Conservation (phyloP, 1,140 invertebrate species). For the Philotrypesis tridentata region DNA sequence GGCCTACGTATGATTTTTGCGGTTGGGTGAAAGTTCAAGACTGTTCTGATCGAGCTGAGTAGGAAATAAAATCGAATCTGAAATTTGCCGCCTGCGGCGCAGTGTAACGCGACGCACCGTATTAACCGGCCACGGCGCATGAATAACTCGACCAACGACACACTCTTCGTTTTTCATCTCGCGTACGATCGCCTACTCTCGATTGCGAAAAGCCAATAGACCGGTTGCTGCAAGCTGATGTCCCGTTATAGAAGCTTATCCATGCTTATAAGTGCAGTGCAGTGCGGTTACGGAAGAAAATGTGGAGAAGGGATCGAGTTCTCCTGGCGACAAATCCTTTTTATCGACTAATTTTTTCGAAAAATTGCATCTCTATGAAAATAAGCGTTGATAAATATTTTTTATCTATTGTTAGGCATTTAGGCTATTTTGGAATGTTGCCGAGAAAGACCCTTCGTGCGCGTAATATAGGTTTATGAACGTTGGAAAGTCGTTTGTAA, state of each 20-base stretch:
- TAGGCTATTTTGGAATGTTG: no score
- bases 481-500: no score
- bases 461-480: no score
- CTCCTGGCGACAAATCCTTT: neutral
- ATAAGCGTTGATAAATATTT: no score
- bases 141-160: neutral
- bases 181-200: neutral
- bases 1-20: neutral
- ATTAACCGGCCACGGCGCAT: neutral
- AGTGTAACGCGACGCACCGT: no score
- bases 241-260: conserved; percentile 26
- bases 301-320: neutral
- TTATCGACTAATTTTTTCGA: no score
- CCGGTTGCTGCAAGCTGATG: neutral
- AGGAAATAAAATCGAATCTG: neutral
- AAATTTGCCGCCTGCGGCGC: neutral
- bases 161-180: neutral
- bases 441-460: no score
- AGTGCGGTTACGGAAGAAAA: neutral
- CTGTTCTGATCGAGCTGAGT: neutral
- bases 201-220: conserved; percentile 38
- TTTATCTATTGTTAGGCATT: no score
- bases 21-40: neutral
- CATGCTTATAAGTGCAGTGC: no score
- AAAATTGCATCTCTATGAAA: no score